Conservation (phyloP, 2,113 vertebrate species). For the Tetrax tetrax region DNA sequence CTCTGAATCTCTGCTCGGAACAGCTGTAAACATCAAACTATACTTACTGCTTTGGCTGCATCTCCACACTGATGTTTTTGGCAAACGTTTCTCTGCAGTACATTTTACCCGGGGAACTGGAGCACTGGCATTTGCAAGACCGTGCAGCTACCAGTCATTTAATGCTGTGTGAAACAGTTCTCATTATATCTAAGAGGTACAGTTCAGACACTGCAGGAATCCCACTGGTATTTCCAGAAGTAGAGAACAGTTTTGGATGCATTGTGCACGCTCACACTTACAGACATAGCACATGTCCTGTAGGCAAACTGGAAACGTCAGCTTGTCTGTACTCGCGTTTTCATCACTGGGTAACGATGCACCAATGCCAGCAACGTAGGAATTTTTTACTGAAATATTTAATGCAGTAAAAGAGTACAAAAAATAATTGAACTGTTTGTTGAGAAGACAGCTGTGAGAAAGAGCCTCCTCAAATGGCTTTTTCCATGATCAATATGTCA, state of each 20-base stretch:
- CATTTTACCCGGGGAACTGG: neutral
- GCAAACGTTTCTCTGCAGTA: neutral
- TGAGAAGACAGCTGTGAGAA: neutral
- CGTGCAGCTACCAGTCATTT: neutral
- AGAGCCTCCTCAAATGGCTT: neutral
- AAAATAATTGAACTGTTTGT: neutral
- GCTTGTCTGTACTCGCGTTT: neutral
- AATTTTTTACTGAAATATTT: neutral
- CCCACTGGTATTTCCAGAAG: neutral
- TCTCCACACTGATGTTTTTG: neutral
- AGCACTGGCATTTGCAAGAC: neutral
- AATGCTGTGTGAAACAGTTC: neutral
- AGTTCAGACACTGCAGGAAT: neutral
- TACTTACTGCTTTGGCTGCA: neutral
- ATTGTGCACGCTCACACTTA: neutral
- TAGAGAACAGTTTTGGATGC: neutral
- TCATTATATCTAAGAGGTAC: neutral
- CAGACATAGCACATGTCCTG: neutral
- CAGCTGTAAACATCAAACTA: neutral
- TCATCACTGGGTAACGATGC: neutral
- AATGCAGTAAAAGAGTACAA: neutral
- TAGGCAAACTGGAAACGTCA: neutral
- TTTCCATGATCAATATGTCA: neutral
- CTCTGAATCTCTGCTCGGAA: neutral
- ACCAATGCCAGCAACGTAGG: neutral